A percentile compares a stretch with the other conserved stretches of the same genome.
phyloP scores from a whole-genome alignment of 2,113 vertebrate genomes.

The Hippocampus mohnikei region DNA sequence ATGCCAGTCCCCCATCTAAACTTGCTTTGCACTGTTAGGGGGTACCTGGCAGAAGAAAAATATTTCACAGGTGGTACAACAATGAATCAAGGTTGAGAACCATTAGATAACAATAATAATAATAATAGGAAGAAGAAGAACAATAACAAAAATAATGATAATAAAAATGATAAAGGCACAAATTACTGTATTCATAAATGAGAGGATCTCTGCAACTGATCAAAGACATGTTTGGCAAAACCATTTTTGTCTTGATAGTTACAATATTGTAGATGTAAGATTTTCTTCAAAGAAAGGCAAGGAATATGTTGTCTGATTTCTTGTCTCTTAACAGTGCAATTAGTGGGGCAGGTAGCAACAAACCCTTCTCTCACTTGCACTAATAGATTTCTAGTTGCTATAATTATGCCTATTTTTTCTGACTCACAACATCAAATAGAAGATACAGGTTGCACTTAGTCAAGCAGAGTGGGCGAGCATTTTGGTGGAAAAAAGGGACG shows the following conservation, averaged over 20 bases:
- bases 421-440: conserved; percentile 43
- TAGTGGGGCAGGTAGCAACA: conserved; percentile 54
- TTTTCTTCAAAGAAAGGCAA: conserved; percentile 55
- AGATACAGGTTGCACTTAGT: conserved; percentile 47
- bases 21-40: no score
- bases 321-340: conserved; percentile 60
- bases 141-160: conserved; percentile 11
- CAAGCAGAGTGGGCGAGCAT: conserved; percentile 29
- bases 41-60: no score
- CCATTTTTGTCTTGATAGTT: conserved; percentile 46
- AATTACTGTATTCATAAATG: conserved; percentile 13
- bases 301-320: conserved; percentile 45
- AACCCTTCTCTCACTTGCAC: conserved; percentile 55
- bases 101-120: background rate
- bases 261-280: conserved; percentile 28
- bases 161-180: background rate
- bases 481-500: conserved; percentile 14
- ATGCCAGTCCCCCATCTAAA: no score
- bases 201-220: conserved; percentile 23
- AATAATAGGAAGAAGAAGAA: no score
- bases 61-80: no score
- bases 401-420: conserved; percentile 68
- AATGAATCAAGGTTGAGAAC: no score
- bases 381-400: conserved; percentile 66
- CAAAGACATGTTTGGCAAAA: conserved; percentile 46